Percentiles rank a stretch among this genome's conserved stretches.
Evolutionary conservation across 1,140 invertebrate genomes (phyloP).

Genomic region (Lutraria rhynchaena): DNA sequence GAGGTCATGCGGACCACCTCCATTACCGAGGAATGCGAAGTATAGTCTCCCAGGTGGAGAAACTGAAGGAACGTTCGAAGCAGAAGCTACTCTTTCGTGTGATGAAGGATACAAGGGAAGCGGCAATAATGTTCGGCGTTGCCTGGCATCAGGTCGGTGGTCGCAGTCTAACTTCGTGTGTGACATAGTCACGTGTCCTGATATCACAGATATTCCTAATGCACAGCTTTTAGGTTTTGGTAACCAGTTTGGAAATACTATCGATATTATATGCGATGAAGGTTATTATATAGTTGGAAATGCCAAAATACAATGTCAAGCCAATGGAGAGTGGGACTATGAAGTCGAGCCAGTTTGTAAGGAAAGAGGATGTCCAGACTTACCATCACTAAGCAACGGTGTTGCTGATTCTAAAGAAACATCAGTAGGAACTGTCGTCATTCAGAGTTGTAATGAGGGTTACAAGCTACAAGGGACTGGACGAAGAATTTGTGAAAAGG

Average conservation of each 20-base stretch:
- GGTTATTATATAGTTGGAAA: conserved; percentile 76
- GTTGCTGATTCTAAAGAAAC: background rate
- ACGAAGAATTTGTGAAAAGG: conserved; percentile 40
- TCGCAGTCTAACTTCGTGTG: conserved; percentile 65
- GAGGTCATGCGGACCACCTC: conserved; percentile 69
- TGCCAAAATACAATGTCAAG: conserved; percentile 60
- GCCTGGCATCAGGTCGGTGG: conserved; percentile 72
- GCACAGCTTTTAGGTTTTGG: conserved; percentile 50
- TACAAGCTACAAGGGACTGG: conserved; percentile 50
- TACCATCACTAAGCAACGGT: conserved; percentile 50
- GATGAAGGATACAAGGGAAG: conserved; percentile 75
- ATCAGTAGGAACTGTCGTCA: conserved; percentile 19
- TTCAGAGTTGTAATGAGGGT: conserved; percentile 60
- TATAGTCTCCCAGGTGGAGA: conserved; percentile 14
- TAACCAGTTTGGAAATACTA: conserved; percentile 53
- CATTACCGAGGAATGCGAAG: conserved; percentile 55
- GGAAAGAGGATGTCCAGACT: conserved; percentile 48
- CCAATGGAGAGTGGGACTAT: conserved; percentile 62
- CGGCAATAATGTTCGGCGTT: conserved; percentile 69
- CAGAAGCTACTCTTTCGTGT: conserved; percentile 67
- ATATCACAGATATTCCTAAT: conserved; percentile 60
- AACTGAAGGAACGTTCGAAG: conserved; percentile 56
- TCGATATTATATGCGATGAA: conserved; percentile 72
- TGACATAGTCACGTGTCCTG: conserved; percentile 63
- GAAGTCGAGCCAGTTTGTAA: conserved; percentile 56